Evolutionary conservation across 2,797 vertebrate genomes (phyloP).

Genomic region (Pyrocephalus nanus): DNA sequence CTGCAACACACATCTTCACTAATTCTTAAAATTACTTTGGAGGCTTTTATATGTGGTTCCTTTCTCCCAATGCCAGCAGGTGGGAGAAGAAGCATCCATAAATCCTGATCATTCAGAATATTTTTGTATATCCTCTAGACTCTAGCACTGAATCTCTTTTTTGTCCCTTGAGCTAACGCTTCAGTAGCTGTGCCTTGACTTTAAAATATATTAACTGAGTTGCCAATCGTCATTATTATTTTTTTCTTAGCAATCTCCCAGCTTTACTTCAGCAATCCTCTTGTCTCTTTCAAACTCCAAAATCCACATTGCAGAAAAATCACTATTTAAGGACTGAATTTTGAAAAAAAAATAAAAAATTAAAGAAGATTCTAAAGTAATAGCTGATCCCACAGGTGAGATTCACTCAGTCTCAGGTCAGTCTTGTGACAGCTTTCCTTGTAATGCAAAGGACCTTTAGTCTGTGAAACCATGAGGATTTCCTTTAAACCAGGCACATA

Average conservation of each 20-base stretch:
- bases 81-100: constrained; percentile 12
- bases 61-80: constrained; percentile 15
- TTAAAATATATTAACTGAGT: constrained; percentile 57
- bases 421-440: background rate
- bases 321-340: background rate
- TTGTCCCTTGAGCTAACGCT: background rate
- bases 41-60: constrained; percentile 3
- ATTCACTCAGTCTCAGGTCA: background rate
- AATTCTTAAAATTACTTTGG: constrained; percentile 53
- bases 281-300: constrained; percentile 3
- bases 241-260: constrained; percentile 28
- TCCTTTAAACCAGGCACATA: background rate
- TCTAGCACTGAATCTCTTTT: background rate
- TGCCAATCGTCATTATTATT: constrained; percentile 33
- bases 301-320: background rate
- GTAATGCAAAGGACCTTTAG: background rate
- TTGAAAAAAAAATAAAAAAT: background rate
- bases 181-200: constrained; percentile 11
- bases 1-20: constrained; percentile 7
- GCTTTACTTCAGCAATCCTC: constrained; percentile 44
- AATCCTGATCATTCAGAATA: constrained; percentile 50
- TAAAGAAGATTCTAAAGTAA: background rate
- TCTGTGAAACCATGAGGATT: background rate
- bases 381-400: background rate
- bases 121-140: constrained; percentile 5